Percentiles rank a stretch among this genome's conserved stretches.
phyloP scores from a whole-genome alignment of 2,888 invertebrate genomes.

The Meloe dianella region DNA sequence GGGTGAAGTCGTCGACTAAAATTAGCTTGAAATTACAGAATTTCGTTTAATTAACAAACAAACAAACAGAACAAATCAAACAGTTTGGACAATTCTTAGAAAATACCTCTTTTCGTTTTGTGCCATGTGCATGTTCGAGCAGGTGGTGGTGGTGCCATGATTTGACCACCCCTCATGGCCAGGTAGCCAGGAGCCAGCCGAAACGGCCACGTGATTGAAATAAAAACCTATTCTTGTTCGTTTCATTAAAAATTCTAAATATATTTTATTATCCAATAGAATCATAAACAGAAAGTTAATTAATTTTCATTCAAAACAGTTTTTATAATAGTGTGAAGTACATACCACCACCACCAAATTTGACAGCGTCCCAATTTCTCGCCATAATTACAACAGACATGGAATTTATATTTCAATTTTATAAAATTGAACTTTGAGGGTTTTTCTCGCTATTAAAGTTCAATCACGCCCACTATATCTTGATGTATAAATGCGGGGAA shows the following conservation, averaged over 20 bases:
- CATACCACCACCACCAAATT: too few relatives aligned
- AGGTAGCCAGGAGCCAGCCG: not conserved
- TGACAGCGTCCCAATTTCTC: too few relatives aligned
- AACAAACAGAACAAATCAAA: not conserved
- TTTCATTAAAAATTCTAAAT: not conserved
- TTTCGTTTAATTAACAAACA: not conserved
- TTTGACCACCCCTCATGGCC: not conserved
- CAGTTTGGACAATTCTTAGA: not conserved
- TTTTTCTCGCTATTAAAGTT: not conserved
- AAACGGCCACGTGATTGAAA: not conserved
- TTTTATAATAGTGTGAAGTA: not conserved
- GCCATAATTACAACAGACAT: not conserved
- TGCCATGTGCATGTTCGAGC: not conserved
- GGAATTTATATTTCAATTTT: not conserved
- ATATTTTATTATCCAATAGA: not conserved
- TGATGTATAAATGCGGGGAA: not conserved
- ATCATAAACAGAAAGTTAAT: constrained; percentile 6
- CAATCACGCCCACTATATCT: not conserved
- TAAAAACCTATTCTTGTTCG: not conserved
- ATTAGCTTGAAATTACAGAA: not conserved
- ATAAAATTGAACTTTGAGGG: not conserved
- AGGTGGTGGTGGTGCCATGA: constrained; percentile 7
- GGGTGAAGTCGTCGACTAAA: not conserved
- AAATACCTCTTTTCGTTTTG: not conserved
- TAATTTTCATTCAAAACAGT: not conserved